Percentiles rank a stretch among this genome's conserved stretches.
phyloP scores from a whole-genome alignment of 1,140 invertebrate species.

The Macrobrachium nipponense region DNA sequence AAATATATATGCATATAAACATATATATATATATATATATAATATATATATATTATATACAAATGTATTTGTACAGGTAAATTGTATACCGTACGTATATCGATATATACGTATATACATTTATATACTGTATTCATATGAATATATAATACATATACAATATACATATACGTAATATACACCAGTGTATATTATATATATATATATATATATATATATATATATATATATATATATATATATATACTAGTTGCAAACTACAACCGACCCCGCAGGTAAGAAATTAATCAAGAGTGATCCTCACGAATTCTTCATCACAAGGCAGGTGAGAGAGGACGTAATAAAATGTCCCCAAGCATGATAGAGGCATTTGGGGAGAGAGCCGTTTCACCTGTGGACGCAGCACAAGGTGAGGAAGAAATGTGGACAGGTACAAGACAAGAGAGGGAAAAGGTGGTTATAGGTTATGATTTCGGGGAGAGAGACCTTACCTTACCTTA shows the following conservation, averaged over 20 bases:
- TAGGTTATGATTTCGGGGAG: not conserved
- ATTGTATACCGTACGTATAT: too few relatives aligned
- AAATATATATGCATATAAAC: too few relatives aligned
- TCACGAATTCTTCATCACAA: not conserved
- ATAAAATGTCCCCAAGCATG: not conserved
- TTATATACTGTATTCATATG: too few relatives aligned
- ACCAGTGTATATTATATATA: slow-evolving; percentile 22
- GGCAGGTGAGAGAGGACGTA: not conserved
- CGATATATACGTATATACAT: slow-evolving; percentile 25
- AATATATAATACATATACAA: too few relatives aligned
- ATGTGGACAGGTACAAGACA: not conserved
- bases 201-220: not conserved
- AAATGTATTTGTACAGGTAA: too few relatives aligned
- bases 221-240: slow-evolving; percentile 15
- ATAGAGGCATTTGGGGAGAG: not conserved
- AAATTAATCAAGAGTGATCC: not conserved
- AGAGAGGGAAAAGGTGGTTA: not conserved
- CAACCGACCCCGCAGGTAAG: not conserved
- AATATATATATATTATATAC: too few relatives aligned
- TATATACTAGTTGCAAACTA: not conserved
- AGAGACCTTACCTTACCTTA: too few relatives aligned
- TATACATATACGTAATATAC: slow-evolving; percentile 35
- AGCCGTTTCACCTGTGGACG: not conserved
- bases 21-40: too few relatives aligned
- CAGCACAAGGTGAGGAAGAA: not conserved